Evolutionary conservation across 1,140 invertebrate genomes (phyloP).

Genomic region (Paramacrobiotus metropolitanus): DNA sequence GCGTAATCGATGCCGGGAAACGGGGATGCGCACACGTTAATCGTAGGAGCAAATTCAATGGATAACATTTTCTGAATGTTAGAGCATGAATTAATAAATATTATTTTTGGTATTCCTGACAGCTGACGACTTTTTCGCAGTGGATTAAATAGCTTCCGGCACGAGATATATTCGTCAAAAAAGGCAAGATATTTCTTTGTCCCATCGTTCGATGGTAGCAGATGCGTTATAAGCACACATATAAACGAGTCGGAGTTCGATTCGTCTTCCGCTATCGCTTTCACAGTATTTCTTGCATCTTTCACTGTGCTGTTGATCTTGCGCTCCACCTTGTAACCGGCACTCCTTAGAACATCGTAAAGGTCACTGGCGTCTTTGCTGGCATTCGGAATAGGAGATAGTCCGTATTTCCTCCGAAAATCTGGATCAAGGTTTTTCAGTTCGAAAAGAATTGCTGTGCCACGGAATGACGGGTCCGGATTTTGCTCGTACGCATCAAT

Average conservation of each 20-base stretch:
- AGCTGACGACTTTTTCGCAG: not conserved
- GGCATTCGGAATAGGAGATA: no score
- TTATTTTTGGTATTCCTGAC: not conserved
- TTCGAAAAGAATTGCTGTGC: not conserved
- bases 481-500: not conserved
- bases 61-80: not conserved
- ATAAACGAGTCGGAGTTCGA: not conserved
- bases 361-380: not conserved
- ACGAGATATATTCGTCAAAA: not conserved
- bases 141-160: not conserved
- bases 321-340: not conserved
- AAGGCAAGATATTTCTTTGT: not conserved
- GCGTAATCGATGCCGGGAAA: no score
- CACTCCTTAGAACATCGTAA: not conserved
- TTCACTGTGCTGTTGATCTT: not conserved
- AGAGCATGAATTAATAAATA: not conserved
- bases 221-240: not conserved
- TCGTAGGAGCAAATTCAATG: not conserved
- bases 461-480: not conserved
- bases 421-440: not conserved
- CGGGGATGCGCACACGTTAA: not conserved
- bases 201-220: not conserved
- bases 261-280: not conserved
- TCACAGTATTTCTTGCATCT: not conserved
- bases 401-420: no score